Evolutionary conservation across 1,140 invertebrate species (phyloP).

Genomic region (Papilio dardanus): DNA sequence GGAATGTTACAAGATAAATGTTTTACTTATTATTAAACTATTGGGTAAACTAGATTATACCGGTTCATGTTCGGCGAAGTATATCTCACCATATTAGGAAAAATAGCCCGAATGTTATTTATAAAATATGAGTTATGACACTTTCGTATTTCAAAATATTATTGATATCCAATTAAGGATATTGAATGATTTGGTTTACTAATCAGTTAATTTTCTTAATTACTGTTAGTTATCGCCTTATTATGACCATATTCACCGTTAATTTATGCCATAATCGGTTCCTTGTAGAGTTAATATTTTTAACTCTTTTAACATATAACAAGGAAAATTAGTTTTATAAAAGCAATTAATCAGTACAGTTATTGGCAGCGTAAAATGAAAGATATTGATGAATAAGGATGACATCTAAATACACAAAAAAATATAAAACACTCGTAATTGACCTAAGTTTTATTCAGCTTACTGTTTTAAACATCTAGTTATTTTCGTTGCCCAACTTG

Average conservation of each 20-base stretch:
- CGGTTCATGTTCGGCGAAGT: conserved; percentile 27
- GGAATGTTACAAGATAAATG: conserved; percentile 68
- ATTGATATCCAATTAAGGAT: conserved; percentile 18
- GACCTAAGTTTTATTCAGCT: no score
- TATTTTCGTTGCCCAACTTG: background rate
- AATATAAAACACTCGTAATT: no score
- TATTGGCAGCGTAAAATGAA: background rate
- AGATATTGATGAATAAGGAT: background rate
- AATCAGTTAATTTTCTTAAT: conserved; percentile 5
- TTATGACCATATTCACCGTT: background rate
- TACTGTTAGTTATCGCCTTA: background rate
- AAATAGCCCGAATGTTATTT: conserved; percentile 23
- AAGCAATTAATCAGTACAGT: background rate
- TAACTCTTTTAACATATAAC: no score
- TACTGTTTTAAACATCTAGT: background rate
- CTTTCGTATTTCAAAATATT: conserved; percentile 20
- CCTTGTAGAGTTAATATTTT: no score
- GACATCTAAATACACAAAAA: no score
- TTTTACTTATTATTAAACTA: conserved; percentile 55
- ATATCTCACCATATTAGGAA: conserved; percentile 30
- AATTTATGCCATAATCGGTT: no score
- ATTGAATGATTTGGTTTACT: background rate
- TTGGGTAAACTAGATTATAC: conserved; percentile 51
- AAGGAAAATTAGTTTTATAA: background rate
- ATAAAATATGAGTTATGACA: conserved; percentile 27